Evolutionary conservation across 2,797 vertebrate species (phyloP).

Genomic region (Rhinophrynus dorsalis): DNA sequence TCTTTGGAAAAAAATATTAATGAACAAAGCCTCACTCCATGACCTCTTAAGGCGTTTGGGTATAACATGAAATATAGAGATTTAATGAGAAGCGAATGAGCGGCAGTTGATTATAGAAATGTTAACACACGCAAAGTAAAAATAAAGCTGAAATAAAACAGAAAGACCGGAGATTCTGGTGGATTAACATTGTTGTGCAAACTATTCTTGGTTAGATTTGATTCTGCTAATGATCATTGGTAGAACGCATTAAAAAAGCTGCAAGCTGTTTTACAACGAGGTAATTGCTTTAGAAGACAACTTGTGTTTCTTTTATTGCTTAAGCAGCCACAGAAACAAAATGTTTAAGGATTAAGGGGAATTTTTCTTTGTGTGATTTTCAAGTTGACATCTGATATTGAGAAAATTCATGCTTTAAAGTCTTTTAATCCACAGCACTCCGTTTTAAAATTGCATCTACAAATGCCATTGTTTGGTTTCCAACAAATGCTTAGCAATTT

Average conservation of each 20-base stretch:
- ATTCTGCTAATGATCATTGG: slow-evolving; percentile 46
- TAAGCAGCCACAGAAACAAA: slow-evolving; percentile 44
- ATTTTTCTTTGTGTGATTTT: slow-evolving; percentile 38
- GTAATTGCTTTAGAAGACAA: slow-evolving; percentile 44
- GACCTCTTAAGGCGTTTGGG: slow-evolving; percentile 33
- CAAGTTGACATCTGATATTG: slow-evolving; percentile 21
- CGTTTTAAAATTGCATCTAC: background rate
- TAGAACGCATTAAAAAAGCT: slow-evolving; percentile 39
- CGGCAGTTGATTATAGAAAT: slow-evolving; percentile 29
- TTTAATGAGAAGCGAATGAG: slow-evolving; percentile 44
- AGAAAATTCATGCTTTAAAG: slow-evolving; percentile 10
- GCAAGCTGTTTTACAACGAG: slow-evolving; percentile 44
- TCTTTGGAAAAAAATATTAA: slow-evolving; percentile 39
- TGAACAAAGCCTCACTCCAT: slow-evolving; percentile 35
- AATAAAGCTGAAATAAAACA: slow-evolving; percentile 16
- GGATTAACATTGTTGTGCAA: slow-evolving; percentile 41
- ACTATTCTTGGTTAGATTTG: slow-evolving; percentile 42
- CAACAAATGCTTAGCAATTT: background rate
- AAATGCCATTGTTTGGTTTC: slow-evolving; percentile 1
- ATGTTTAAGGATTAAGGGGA: slow-evolving; percentile 28
- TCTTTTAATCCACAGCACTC: slow-evolving; percentile 7
- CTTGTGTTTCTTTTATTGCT: slow-evolving; percentile 36
- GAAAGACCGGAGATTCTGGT: slow-evolving; percentile 27
- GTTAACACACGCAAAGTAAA: background rate
- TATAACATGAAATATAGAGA: slow-evolving; percentile 37